Base-by-base conservation (phyloP, 2,888 invertebrate genomes). In the Caenorhabditis zanzibari region DNA sequence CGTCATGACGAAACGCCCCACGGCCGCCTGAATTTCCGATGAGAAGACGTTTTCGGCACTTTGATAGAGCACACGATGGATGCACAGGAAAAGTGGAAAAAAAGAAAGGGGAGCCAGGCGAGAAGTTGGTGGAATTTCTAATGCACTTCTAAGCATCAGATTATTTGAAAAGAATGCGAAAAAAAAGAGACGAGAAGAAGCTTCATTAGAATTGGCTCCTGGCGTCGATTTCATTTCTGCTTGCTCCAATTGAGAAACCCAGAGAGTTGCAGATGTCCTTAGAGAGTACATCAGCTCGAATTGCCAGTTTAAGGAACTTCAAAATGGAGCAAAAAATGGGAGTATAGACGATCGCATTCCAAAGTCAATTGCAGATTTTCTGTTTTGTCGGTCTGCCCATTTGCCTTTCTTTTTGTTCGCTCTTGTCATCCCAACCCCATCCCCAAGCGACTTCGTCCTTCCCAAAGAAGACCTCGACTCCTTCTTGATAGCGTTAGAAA, bases 41-140 rank as follows among this genome's bases (percentile, higher is more conserved):
- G 73, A 81, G 79, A 56, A 79, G 80, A 66, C 73, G 66, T 66
- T 73, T 72, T 72, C 73, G 80, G 73, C 80, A 59, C 73, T 74
- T 61, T 73, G 68, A 79, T 79, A 79, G 79, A 79, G 63, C 52
- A 41, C 38, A 47, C 47, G 12, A 26, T 68, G 24, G 54, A 68
- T 54, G 38, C 38, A 54, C 38, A 54, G 35, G 68, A 54, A 68
- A 54, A 68, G 38, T 52, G 35, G 66, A 68, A 61, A 64, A 26
- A 64, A 68, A 47, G 38, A 41, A 61, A 76, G 58, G 38, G 66
- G 58, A 32, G 28, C 49, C 68, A 54, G 54, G 63, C 28, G 63
- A 73, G 41, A 75, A 56, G 56, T 32, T 49, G 56, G 44, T 49
- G 69, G 79, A 64, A 79, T 79, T 56, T 71, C 71, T 79, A 71